Evolutionary conservation across 2,113 vertebrate species (phyloP).

Genomic region (Tinamus guttatus): DNA sequence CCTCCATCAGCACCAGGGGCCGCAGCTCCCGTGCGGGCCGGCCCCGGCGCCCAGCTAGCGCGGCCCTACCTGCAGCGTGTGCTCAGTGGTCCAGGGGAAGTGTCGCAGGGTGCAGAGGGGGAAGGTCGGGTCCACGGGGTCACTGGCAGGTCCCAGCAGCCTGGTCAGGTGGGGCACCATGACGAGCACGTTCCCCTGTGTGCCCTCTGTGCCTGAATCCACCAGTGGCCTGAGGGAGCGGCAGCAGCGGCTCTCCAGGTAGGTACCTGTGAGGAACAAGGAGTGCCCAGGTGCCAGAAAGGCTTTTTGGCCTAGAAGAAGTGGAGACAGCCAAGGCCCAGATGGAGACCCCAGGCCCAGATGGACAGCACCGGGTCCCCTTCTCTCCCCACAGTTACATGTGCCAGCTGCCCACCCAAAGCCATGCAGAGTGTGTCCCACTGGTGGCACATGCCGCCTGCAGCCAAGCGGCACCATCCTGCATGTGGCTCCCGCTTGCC

Average conservation of each 20-base stretch:
- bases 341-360: too few relatives aligned
- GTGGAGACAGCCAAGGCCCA: too few relatives aligned
- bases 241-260: slow-evolving; percentile 82
- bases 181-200: slow-evolving; percentile 74
- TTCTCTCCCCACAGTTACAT: neutral
- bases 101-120: slow-evolving; percentile 86
- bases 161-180: slow-evolving; percentile 85
- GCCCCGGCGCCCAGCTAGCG: too few relatives aligned
- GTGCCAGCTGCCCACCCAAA: neutral
- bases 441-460: too few relatives aligned
- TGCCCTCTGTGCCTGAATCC: slow-evolving; percentile 87
- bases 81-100: slow-evolving; percentile 86
- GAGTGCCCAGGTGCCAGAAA: neutral
- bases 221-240: slow-evolving; percentile 81
- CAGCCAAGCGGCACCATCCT: neutral
- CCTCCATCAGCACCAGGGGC: accelerated
- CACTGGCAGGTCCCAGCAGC: slow-evolving; percentile 11
- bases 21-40: neutral
- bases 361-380: too few relatives aligned
- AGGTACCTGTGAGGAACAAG: slow-evolving; percentile 75
- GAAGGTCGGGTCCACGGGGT: slow-evolving; percentile 15
- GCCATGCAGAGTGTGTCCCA: neutral
- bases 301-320: too few relatives aligned
- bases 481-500: neutral
- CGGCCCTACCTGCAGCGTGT: slow-evolving; percentile 85